Percentiles rank a stretch among this genome's conserved stretches.
Conservation (phyloP, 2,888 invertebrate genomes). For the Encarsia formosa region DNA sequence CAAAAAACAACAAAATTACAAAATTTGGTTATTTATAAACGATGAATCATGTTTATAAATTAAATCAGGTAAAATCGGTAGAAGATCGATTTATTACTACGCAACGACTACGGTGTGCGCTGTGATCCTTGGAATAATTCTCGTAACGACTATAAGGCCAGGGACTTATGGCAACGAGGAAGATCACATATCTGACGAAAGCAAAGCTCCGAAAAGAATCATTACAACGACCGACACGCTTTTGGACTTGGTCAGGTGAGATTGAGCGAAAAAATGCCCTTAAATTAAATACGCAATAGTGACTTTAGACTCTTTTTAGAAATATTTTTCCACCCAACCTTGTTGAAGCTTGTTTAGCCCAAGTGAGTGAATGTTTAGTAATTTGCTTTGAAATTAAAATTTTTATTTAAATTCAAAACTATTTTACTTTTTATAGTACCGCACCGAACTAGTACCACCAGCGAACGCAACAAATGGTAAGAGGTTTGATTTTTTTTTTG, state of each 20-base stretch:
- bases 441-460: conserved; percentile 42
- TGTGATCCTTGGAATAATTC: conserved; percentile 67
- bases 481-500: conserved; percentile 15
- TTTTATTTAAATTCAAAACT: neutral
- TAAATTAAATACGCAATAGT: neutral
- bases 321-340: conserved; percentile 68
- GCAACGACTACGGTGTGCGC: conserved; percentile 66
- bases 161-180: conserved; percentile 49
- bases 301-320: conserved; percentile 48
- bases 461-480: conserved; percentile 34
- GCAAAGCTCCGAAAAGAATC: conserved; percentile 45
- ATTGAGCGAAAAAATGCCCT: neutral
- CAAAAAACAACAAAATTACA: neutral
- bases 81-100: conserved; percentile 65
- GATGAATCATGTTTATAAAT: too few species aligned
- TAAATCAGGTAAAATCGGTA: conserved; percentile 59
- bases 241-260: conserved; percentile 65
- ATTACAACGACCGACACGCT: conserved; percentile 66
- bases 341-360: conserved; percentile 59
- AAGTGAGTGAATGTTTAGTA: conserved; percentile 53
- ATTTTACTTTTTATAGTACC: conserved; percentile 32
- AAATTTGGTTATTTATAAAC: too few species aligned
- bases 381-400: too few species aligned
- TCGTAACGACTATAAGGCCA: conserved; percentile 65
- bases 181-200: conserved; percentile 19